Evolutionary conservation across 2,113 vertebrate genomes (phyloP).

Genomic region (Chrysochloris asiatica): DNA sequence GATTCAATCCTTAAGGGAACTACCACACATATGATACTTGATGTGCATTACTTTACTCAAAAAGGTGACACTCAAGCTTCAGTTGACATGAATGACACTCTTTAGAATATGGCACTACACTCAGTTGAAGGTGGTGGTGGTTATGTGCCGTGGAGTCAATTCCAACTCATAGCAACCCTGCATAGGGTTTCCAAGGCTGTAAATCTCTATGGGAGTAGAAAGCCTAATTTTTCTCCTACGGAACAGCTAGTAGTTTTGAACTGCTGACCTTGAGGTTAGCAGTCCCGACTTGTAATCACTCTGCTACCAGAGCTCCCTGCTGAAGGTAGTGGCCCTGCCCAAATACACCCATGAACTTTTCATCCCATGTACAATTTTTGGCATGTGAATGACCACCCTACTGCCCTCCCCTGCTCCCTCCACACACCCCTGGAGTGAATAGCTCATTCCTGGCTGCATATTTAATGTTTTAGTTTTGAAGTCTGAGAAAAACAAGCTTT

Average conservation of each 20-base stretch:
- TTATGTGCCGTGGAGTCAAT: no score
- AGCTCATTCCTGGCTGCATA: neutral
- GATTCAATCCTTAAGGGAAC: neutral
- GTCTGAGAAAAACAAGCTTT: neutral
- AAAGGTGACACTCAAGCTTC: neutral
- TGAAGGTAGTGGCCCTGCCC: no score
- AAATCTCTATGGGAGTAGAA: no score
- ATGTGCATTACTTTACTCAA: conserved; percentile 32
- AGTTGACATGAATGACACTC: neutral
- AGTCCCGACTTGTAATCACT: no score
- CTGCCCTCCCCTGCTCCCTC: no score
- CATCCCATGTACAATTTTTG: neutral
- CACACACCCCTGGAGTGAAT: neutral
- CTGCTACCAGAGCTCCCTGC: no score
- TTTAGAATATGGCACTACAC: neutral
- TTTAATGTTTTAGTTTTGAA: neutral
- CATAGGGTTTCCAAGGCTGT: no score
- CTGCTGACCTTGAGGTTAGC: no score
- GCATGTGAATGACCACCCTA: no score
- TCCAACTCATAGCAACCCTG: no score
- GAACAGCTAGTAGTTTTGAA: no score
- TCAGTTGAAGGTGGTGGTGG: neutral
- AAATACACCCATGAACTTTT: neutral
- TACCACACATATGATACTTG: neutral
- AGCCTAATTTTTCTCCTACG: no score